Base-by-base conservation (phyloP, 2,888 invertebrate genomes). In the Sphecodes monilicornis region DNA sequence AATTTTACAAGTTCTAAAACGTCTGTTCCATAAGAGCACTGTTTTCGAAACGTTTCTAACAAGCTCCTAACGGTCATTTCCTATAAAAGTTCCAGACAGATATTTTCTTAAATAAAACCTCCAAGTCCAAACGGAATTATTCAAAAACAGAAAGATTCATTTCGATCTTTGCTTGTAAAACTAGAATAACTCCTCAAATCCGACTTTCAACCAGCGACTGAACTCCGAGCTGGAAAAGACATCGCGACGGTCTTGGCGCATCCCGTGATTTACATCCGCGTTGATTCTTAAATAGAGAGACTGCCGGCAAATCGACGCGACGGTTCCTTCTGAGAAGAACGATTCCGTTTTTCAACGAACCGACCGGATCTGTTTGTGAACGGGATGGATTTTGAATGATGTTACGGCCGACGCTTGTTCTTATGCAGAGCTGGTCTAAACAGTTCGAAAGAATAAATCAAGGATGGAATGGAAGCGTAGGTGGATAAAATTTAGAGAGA, bases 311-410 rank as follows among this genome's bases (percentile, higher is more conserved):
- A 54, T 73, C 73, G 57, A 74, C 54, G 22, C 36, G 36, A 36
- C 36, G 70, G 29, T 57, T 69, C 29, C 68, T 39, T 57, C 81
- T 60, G 74, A 18, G 64, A 81, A 68, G 66, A 72, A 80, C 81
- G n/a, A 69, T 69, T 22, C 57, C 54, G 69, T 64, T 75, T 41
- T 43, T 57, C 43, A 68, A 76, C 13, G 71, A 66, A 18, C 50
- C 43, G 22, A 39, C 41, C n/a, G 29, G 72, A 54, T 71, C 70
- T 71, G 50, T 71, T 69, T 64, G 36, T 71, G 46, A 69, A 32
- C 64, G 50, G 50, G 54, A 64, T n/a, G 22, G 43, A 57, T 83
- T n/a, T 73, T 66, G 76, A 76, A 79, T 66, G 71, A 76, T 50
- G 74, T 26, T 46, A 46, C 73, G 64, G 50, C 32, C 32, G 64